A percentile compares a stretch with the other conserved stretches of the same genome.
These are phyloP conservation scores for Alethe diademata DNA, from an alignment of 2,113 vertebrate species.

Conservation along the genomic window DNA sequence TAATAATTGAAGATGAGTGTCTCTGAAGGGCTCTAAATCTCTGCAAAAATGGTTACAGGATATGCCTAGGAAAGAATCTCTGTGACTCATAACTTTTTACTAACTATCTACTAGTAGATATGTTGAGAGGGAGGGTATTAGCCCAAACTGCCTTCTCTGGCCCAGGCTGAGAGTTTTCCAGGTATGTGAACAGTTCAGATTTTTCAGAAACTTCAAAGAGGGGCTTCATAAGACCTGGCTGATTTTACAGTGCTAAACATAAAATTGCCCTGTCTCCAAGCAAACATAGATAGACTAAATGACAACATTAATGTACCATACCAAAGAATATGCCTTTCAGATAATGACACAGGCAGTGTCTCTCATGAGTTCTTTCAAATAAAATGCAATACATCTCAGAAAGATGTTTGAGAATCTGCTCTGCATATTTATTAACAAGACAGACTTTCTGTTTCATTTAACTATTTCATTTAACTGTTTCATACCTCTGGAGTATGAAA, in stretches of 20 bases:
- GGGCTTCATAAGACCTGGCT: background rate
- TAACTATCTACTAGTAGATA: background rate
- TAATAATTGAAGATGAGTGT: background rate
- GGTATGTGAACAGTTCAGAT: background rate
- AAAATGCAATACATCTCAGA: background rate
- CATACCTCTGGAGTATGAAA: background rate
- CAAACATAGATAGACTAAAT: background rate
- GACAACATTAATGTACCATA: background rate
- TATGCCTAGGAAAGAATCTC: background rate
- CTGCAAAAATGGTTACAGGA: background rate
- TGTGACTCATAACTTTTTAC: background rate
- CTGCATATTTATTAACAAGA: background rate
- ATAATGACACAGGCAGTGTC: background rate
- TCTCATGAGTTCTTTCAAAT: background rate
- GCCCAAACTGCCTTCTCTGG: background rate
- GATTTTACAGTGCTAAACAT: background rate
- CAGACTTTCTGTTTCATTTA: background rate
- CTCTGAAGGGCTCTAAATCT: background rate
- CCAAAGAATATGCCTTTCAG: background rate
- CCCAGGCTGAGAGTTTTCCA: background rate
- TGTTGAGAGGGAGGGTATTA: background rate
- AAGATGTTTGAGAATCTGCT: background rate
- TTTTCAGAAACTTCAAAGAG: background rate
- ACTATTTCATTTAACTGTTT: background rate
- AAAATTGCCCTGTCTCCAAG: background rate